These are phyloP conservation scores for Caenorhabditis becei DNA, from an alignment of 2,888 invertebrate species.

Conservation along the genomic window DNA sequence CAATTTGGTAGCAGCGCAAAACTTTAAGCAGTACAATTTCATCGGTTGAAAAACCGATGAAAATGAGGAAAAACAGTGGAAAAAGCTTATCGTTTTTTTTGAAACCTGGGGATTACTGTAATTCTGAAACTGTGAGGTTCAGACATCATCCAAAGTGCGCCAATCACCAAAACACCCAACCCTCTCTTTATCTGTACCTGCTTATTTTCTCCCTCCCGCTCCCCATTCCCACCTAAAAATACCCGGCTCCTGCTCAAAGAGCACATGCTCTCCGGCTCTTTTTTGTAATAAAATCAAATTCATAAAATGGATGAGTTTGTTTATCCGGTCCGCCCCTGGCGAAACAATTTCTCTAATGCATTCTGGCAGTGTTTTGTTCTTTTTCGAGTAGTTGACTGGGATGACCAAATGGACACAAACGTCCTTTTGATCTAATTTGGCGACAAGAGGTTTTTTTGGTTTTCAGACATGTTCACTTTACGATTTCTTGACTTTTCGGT, in stretches of 20 bases:
- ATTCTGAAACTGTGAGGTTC: no score
- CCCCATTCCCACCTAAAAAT: neutral
- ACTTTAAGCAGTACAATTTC: no score
- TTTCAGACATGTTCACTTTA: neutral
- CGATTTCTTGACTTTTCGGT: neutral
- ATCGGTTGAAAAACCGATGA: no score
- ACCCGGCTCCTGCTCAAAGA: neutral
- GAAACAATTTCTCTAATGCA: slow-evolving; percentile 14
- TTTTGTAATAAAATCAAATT: slow-evolving; percentile 1
- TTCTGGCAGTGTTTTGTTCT: slow-evolving; percentile 1
- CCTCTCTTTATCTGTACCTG: neutral
- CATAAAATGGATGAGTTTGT: slow-evolving; percentile 2
- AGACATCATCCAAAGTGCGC: no score
- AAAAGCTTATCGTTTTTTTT: no score
- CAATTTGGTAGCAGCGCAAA: no score
- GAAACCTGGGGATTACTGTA: no score
- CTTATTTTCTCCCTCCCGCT: neutral
- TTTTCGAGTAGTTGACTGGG: no score
- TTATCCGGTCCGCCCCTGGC: neutral
- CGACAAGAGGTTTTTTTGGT: no score
- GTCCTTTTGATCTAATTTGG: neutral
- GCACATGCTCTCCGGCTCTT: neutral
- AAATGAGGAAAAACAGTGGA: no score
- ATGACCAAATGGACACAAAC: neutral
- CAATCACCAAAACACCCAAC: neutral